phyloP scores from a whole-genome alignment of 1,140 invertebrate genomes.

The Bombus soroeensis region DNA sequence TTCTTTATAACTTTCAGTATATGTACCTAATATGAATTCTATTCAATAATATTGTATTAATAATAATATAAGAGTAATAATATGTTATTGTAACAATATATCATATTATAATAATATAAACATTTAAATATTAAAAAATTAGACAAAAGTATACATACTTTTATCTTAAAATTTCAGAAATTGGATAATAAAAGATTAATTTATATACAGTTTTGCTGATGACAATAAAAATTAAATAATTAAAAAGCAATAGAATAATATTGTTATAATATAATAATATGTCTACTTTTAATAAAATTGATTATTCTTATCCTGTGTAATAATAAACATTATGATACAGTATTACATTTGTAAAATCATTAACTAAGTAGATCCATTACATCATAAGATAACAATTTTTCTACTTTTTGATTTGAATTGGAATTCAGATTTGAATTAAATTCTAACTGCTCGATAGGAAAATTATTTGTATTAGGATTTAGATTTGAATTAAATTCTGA shows the following conservation, averaged over 20 bases:
- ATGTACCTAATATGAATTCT: no score
- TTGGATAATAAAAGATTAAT: neutral
- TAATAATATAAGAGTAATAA: neutral
- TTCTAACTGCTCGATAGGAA: constrained; percentile 46
- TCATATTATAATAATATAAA: neutral
- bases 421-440: constrained; percentile 47
- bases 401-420: constrained; percentile 33
- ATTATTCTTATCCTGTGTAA: neutral
- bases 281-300: constrained; percentile 4
- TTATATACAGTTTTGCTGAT: neutral
- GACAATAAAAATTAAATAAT: neutral
- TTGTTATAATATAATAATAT: neutral
- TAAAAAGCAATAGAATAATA: neutral
- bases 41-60: neutral
- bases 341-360: constrained; percentile 23
- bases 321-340: neutral
- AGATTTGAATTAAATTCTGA: constrained; percentile 49
- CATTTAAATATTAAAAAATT: neutral
- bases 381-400: constrained; percentile 53
- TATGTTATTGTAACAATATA: neutral
- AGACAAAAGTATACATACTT: neutral
- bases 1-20: neutral
- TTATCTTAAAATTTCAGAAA: neutral
- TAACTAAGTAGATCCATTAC: constrained; percentile 67
- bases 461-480: constrained; percentile 46